Evolutionary conservation across 2,113 vertebrate genomes (phyloP), one percentile per base, ranked within the genome.

Genomic region (Vicugna pacos): DNA sequence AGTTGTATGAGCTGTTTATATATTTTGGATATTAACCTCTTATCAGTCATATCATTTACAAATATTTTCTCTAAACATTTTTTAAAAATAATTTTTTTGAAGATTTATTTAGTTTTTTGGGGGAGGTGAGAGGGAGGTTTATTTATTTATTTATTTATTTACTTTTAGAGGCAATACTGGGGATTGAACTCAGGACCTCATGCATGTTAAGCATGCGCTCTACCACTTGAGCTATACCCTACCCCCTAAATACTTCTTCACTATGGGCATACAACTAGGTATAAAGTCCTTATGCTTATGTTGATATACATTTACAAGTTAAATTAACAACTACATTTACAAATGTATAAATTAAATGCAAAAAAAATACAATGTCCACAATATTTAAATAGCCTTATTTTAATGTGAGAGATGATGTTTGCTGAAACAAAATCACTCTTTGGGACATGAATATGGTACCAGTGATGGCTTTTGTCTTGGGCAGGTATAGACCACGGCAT

Each of bases 341-440:
- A 76, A 76, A 70, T 76, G 20, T n/a, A n/a, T 46, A 64, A 70
- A 67, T 90, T 77, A 89, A 93, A 81, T 50, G 15, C 56, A 80
- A 93, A 64, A 54, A 70, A 86, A 85, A 20, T 83, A 62, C 14
- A 52, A 56, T 52, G 48, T 69, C 46, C 85, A 48, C 3, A 48
- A 32, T 89, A 92, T 22, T 93, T 81, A 79, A 79, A 46, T 67
- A 73, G n/a, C 12, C 13, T 69, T 48, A 52, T 77, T 89, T 93
- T 89, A 83, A 69, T 32, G 6, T 67, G 32, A 58, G 54, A 75
- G n/a, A 58, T 90, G 54, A 75, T 85, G 13, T 88, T 91, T 87
- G 58, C 38, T 65, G 28, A 91, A 92, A 92, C 32, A 89, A 89
- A 87, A 62, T 85, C 62, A 52, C 15, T n/a, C 52, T 73, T 92